Evolutionary conservation across 2,113 vertebrate genomes (phyloP).

Genomic region (Tapirus terrestris): DNA sequence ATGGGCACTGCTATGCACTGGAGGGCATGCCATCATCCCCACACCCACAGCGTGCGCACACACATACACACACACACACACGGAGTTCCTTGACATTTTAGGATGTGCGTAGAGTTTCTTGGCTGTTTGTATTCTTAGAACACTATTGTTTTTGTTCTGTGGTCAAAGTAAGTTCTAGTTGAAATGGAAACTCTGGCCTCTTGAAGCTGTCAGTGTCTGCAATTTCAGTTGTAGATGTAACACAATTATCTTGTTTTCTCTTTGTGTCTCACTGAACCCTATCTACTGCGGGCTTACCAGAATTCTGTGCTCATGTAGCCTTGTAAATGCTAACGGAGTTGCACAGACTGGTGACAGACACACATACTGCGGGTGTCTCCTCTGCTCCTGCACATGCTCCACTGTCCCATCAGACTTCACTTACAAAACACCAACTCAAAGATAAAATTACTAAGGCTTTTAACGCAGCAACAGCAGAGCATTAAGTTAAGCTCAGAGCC

Average conservation of each 20-base stretch:
- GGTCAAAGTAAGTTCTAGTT: not conserved
- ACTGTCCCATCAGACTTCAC: no score
- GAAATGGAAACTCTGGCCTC: not conserved
- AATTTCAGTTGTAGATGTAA: not conserved
- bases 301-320: not conserved
- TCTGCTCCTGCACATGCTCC: not conserved
- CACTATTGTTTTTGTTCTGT: not conserved
- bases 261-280: not conserved
- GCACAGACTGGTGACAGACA: not conserved
- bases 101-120: not conserved
- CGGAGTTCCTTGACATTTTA: not conserved
- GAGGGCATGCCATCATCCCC: no score
- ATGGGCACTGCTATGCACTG: not conserved
- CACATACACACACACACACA: no score
- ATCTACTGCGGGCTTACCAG: not conserved
- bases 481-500: not conserved
- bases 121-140: not conserved
- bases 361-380: not conserved
- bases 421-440: not conserved
- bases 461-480: not conserved
- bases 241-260: not conserved
- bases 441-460: not conserved
- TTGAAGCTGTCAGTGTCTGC: not conserved
- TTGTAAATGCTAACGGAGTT: not conserved
- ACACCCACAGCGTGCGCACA: fast-evolving